Evolutionary conservation across 2,797 vertebrate species (phyloP).

Genomic region (Gymnocypris eckloni): DNA sequence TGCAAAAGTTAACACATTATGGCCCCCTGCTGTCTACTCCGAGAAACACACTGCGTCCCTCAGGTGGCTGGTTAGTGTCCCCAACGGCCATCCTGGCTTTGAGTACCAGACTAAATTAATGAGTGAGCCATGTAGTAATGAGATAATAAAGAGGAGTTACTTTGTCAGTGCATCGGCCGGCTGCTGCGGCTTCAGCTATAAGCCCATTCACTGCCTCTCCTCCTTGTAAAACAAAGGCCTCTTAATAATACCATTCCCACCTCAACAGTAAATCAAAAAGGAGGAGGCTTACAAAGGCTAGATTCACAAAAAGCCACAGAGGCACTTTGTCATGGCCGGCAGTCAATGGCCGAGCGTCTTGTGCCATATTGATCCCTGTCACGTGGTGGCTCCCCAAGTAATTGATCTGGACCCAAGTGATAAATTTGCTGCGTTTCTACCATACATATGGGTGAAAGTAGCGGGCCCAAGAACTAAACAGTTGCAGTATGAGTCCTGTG

Average conservation of each 20-base stretch:
- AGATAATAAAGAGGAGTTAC: conserved; percentile 69
- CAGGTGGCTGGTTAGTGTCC: background rate
- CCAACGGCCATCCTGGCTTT: conserved; percentile 27
- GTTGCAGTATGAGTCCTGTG: conserved; percentile 14
- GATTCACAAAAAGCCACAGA: conserved; percentile 58
- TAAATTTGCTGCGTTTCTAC: conserved; percentile 75
- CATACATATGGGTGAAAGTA: conserved; percentile 55
- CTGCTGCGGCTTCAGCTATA: conserved; percentile 60
- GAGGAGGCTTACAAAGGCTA: conserved; percentile 66
- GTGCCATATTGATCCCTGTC: conserved; percentile 79
- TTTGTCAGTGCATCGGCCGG: conserved; percentile 44
- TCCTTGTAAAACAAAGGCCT: conserved; percentile 76
- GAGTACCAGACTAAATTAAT: conserved; percentile 44
- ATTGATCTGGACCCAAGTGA: conserved; percentile 76
- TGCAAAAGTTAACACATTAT: conserved; percentile 60
- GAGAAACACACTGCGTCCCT: background rate
- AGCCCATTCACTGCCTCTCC: conserved; percentile 66
- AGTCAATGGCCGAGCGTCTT: conserved; percentile 77
- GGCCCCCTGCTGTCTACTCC: conserved; percentile 73
- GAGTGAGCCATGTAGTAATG: conserved; percentile 68
- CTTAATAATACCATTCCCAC: conserved; percentile 72
- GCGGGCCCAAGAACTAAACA: conserved; percentile 65
- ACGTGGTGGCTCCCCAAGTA: conserved; percentile 73
- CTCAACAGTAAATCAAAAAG: conserved; percentile 78
- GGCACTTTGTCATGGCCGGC: conserved; percentile 74